phyloP scores from a whole-genome alignment of 2,888 invertebrate genomes.

The Eupithecia insigniata region DNA sequence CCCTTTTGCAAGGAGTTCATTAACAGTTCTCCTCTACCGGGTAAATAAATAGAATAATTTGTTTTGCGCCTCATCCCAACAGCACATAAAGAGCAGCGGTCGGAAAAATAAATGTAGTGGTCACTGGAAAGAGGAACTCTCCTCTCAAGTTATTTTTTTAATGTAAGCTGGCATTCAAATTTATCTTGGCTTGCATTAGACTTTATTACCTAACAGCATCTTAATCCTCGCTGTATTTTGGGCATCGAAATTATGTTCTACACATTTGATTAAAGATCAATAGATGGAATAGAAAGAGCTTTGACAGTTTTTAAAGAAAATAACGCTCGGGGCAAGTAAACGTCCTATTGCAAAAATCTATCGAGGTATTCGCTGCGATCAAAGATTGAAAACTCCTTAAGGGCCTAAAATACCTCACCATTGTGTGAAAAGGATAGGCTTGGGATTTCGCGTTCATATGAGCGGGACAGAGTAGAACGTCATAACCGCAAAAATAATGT shows the following conservation, averaged over 20 bases:
- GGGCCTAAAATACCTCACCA: too few relatives aligned
- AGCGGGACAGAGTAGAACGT: too few relatives aligned
- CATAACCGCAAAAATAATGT: too few relatives aligned
- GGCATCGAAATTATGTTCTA: background rate
- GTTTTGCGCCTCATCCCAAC: constrained; percentile 21
- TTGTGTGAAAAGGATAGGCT: too few relatives aligned
- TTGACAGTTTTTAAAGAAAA: background rate
- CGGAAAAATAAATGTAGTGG: constrained; percentile 10
- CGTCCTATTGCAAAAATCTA: background rate
- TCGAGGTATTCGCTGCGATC: background rate
- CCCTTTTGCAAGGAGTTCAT: constrained; percentile 29
- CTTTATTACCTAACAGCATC: background rate
- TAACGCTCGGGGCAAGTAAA: background rate
- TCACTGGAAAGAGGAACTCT: constrained; percentile 1
- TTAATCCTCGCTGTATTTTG: background rate
- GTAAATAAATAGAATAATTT: constrained; percentile 28
- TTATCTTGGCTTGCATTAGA: background rate
- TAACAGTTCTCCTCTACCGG: constrained; percentile 23
- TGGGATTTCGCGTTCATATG: too few relatives aligned
- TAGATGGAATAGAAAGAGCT: background rate
- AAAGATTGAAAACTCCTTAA: background rate
- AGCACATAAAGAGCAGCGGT: constrained; percentile 9
- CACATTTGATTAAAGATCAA: background rate
- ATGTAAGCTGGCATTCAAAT: background rate
- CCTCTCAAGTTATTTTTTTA: background rate